These are phyloP conservation scores for Trachymyrmex septentrionalis DNA, from an alignment of 1,140 invertebrate genomes.

Conservation along the genomic window DNA sequence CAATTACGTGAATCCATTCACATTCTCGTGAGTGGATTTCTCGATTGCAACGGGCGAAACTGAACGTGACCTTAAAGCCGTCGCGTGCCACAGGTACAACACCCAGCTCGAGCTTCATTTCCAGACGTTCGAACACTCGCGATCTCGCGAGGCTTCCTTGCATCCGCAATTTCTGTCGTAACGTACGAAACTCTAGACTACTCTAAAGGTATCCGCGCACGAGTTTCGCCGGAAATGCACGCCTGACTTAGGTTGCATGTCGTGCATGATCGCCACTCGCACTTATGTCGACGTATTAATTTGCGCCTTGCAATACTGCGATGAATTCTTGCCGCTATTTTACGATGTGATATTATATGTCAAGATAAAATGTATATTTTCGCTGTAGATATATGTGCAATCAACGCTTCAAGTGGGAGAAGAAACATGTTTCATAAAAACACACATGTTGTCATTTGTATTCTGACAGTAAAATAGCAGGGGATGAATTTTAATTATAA, in stretches of 20 bases:
- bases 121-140: slow-evolving; percentile 57
- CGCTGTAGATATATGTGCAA: neutral
- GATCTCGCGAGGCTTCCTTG: slow-evolving; percentile 69
- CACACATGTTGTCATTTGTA: slow-evolving; percentile 12
- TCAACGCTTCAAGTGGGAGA: neutral
- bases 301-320: slow-evolving; percentile 31
- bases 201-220: neutral
- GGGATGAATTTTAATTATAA: too few relatives aligned
- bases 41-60: slow-evolving; percentile 19
- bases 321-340: neutral
- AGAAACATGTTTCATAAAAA: neutral
- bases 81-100: slow-evolving; percentile 73
- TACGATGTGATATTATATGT: neutral
- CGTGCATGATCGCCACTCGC: slow-evolving; percentile 31
- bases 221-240: slow-evolving; percentile 52
- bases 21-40: slow-evolving; percentile 49
- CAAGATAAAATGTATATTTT: slow-evolving; percentile 20
- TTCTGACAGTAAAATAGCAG: neutral
- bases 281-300: slow-evolving; percentile 41
- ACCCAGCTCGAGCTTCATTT: slow-evolving; percentile 65
- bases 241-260: slow-evolving; percentile 48
- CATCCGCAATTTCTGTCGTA: slow-evolving; percentile 38
- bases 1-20: slow-evolving; percentile 52
- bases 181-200: slow-evolving; percentile 54
- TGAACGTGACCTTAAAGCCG: slow-evolving; percentile 64